Evolutionary conservation across 2,113 vertebrate genomes (phyloP).

Genomic region (Dicaeum eximium): DNA sequence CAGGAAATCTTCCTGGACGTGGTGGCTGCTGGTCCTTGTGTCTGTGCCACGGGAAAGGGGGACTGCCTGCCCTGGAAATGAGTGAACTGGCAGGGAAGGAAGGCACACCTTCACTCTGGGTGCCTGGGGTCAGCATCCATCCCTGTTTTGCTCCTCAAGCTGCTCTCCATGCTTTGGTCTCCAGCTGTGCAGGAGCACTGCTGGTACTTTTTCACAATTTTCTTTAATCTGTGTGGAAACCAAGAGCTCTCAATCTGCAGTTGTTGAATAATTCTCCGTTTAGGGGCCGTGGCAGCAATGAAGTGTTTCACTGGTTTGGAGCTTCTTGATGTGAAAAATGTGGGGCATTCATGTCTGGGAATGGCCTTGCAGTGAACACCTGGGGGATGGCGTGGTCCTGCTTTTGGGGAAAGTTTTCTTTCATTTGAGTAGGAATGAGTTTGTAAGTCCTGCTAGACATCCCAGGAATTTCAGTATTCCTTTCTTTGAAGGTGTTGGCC

Average conservation of each 20-base stretch:
- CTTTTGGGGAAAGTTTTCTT: neutral
- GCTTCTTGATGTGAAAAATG: neutral
- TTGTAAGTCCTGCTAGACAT: neutral
- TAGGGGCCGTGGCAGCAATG: neutral
- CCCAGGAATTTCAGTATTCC: neutral
- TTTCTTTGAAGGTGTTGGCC: neutral
- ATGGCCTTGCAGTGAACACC: neutral
- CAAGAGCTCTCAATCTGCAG: neutral
- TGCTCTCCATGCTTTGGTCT: neutral
- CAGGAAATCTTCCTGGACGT: fast-evolving
- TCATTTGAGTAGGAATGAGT: neutral
- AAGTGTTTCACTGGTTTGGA: neutral
- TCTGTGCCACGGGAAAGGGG: neutral
- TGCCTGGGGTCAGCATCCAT: neutral
- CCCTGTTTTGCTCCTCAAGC: neutral
- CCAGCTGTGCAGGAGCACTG: neutral
- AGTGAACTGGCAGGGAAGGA: neutral
- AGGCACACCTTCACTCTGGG: fast-evolving
- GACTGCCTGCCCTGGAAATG: neutral
- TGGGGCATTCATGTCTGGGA: fast-evolving
- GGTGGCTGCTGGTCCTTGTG: neutral
- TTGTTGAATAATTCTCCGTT: neutral
- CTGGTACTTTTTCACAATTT: neutral
- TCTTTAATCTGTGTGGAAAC: neutral
- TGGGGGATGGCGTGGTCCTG: neutral